Base-by-base conservation (phyloP, 2,797 vertebrate species). In the Sylvia borin region DNA sequence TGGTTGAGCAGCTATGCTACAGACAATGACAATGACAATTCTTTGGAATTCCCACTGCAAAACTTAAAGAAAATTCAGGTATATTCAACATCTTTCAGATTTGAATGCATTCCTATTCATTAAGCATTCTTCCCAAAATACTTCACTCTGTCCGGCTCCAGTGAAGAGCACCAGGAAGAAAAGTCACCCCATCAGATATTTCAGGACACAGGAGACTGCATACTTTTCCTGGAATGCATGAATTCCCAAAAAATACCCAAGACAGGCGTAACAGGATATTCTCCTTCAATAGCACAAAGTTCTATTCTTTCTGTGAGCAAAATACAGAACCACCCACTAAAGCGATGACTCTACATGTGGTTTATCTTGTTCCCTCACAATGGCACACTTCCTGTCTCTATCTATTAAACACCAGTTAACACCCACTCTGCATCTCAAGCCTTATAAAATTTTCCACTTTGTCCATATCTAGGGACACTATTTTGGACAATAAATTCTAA, bases 321-420 rank as follows among this genome's bases (percentile, higher is more conserved):
- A 97, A 96, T 36, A 85, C 24, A 93, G 88, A 66, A 92, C 90
- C 92, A 96, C 91, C 94, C 95, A 91, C 77, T 45, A 43, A 54
- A 90, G 64, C 4, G 17, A 95, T 88, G 95, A 90, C 89, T 97
- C 84, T 51, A 58, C 72, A 90, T 88, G 85, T 96, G 68, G 89
- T 96, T 82, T 97, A 97, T 91, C 95, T 95, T 13, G 16, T 78
- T 94, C 74, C 4, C 67, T 95, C 91, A 96, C 77, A 95, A 91
- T 88, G 47, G 55, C 75, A 92, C 34, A 82, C 71, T 96, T 97
- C 92, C 93, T 85, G 85, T 22, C 92, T 79, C 20, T 80, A 96
- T 93, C 91, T 92, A 79, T 48, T 74, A 31, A 95, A 80, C 42
- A 76, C 61, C 71, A 81, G 91, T 45, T 57, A 95, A 93, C 91